Evolutionary conservation across 2,888 invertebrate genomes (phyloP).

Genomic region (Metalampra italica): DNA sequence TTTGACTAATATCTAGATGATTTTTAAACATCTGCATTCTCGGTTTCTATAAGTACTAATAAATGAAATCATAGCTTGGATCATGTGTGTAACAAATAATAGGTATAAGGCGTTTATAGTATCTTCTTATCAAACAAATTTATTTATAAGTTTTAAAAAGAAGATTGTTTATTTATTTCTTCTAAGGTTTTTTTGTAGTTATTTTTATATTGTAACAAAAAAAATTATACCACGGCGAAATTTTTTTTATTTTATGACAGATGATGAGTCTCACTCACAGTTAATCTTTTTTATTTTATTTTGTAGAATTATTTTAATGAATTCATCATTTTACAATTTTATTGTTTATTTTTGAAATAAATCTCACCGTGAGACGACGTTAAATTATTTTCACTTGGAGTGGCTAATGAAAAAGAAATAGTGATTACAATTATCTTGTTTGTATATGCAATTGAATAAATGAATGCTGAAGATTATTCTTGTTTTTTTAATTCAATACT

Average conservation of each 20-base stretch:
- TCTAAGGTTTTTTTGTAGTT: background rate
- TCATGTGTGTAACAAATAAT: background rate
- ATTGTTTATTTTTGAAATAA: background rate
- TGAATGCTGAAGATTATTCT: constrained; percentile 34
- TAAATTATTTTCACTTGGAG: constrained; percentile 12
- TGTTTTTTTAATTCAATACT: too few relatives aligned
- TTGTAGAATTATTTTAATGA: background rate
- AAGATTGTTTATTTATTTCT: background rate
- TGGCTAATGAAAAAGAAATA: constrained; percentile 23
- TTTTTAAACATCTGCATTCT: too few relatives aligned
- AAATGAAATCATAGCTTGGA: background rate
- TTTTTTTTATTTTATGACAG: too few relatives aligned
- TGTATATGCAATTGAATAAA: constrained; percentile 52
- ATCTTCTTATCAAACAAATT: background rate
- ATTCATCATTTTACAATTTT: background rate
- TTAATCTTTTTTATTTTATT: background rate
- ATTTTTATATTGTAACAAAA: background rate
- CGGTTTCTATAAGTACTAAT: too few relatives aligned
- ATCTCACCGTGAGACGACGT: constrained; percentile 1
- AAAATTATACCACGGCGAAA: too few relatives aligned
- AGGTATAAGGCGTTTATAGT: background rate
- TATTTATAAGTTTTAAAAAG: background rate
- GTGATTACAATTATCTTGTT: constrained; percentile 35
- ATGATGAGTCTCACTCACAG: too few relatives aligned
- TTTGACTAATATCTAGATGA: background rate